A percentile compares a stretch with the other conserved stretches of the same genome.
These are phyloP conservation scores for Callosobruchus maculatus DNA, from an alignment of 2,888 invertebrate species.

Conservation along the genomic window DNA sequence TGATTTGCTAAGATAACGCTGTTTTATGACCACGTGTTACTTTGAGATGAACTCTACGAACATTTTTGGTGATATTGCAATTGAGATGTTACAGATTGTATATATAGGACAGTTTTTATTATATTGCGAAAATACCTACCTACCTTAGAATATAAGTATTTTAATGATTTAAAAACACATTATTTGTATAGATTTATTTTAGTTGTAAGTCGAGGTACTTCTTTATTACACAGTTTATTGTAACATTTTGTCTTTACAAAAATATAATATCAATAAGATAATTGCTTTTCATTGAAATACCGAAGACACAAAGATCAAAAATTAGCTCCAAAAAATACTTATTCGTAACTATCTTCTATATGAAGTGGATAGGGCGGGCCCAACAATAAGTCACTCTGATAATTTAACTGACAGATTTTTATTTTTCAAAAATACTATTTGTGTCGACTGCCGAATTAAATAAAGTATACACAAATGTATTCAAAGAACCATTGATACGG, in stretches of 20 bases:
- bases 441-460: too few relatives aligned
- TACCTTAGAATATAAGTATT: constrained; percentile 31
- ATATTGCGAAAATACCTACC: constrained; percentile 35
- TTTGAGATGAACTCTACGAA: constrained; percentile 10
- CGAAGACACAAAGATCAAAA: too few relatives aligned
- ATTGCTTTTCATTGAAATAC: background rate
- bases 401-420: too few relatives aligned
- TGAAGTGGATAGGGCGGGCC: too few relatives aligned
- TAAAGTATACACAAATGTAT: too few relatives aligned
- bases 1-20: background rate
- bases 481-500: too few relatives aligned
- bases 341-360: too few relatives aligned
- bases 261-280: constrained; percentile 9
- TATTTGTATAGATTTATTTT: constrained; percentile 43
- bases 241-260: constrained; percentile 44
- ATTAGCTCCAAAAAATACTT: too few relatives aligned
- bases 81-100: constrained; percentile 33
- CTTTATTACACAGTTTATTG: constrained; percentile 45
- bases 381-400: too few relatives aligned
- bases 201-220: constrained; percentile 39
- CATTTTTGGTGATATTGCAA: constrained; percentile 37
- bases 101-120: constrained; percentile 39
- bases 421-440: too few relatives aligned
- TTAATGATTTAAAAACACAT: constrained; percentile 37
- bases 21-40: background rate